Evolutionary conservation across 2,888 invertebrate species (phyloP).

Genomic region (Panzeria rudis): DNA sequence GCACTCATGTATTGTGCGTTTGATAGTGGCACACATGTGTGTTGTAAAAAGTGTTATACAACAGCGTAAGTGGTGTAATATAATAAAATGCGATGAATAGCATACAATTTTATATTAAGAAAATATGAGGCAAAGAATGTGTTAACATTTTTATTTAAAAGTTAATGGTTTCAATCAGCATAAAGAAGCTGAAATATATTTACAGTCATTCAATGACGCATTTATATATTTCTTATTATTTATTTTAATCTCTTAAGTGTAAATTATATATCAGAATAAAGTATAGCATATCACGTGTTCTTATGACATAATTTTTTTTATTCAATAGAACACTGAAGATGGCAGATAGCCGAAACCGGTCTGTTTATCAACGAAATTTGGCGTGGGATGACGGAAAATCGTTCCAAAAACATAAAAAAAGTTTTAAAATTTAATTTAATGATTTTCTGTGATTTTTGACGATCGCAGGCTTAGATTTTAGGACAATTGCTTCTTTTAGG

Average conservation of each 20-base stretch:
- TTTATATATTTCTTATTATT: background rate
- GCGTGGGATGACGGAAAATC: too few species aligned
- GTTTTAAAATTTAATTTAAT: too few species aligned
- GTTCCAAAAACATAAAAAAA: too few species aligned
- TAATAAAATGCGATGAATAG: constrained; percentile 32
- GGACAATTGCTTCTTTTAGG: too few species aligned
- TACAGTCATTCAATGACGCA: background rate
- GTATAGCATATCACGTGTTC: too few species aligned
- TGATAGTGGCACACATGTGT: background rate
- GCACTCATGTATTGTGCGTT: constrained; percentile 7
- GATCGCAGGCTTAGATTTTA: too few species aligned
- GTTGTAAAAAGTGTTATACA: too few species aligned
- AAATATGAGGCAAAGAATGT: constrained; percentile 8
- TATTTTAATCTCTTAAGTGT: constrained; percentile 30
- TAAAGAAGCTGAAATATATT: background rate
- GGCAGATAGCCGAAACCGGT: too few species aligned
- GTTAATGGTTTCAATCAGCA: constrained; percentile 37
- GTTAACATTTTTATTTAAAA: constrained; percentile 20
- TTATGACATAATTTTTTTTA: too few species aligned
- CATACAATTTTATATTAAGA: constrained; percentile 24
- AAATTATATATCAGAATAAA: background rate
- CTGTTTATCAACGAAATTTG: too few species aligned
- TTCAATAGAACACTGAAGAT: too few species aligned
- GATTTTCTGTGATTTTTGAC: too few species aligned
- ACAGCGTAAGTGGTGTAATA: constrained; percentile 38